These are phyloP conservation scores for Uloborus diversus DNA, from an alignment of 1,140 invertebrate genomes.

Conservation along the genomic window DNA sequence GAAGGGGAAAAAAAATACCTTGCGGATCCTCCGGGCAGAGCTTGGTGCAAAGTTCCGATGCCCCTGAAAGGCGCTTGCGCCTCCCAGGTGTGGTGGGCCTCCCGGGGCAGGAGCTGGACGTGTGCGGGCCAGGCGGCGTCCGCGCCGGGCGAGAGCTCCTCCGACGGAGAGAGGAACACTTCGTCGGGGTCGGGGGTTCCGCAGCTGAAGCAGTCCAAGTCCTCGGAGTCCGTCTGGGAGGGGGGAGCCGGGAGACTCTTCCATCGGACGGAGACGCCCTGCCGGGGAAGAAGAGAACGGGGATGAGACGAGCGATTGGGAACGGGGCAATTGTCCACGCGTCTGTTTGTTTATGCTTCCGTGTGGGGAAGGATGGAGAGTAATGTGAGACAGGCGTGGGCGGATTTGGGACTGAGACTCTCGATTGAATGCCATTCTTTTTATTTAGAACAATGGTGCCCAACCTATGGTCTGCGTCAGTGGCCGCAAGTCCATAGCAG, in stretches of 20 bases:
- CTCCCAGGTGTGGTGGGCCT: background rate
- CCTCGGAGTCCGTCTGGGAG: slow-evolving; percentile 22
- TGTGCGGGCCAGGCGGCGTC: background rate
- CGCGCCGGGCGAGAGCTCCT: slow-evolving; percentile 8
- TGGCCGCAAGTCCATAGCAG: no score
- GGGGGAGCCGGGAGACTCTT: background rate
- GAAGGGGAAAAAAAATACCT: background rate
- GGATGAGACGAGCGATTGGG: no score
- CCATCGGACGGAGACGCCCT: background rate
- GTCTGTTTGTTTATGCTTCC: no score
- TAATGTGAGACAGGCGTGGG: no score
- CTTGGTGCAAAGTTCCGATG: background rate
- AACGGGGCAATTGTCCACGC: no score
- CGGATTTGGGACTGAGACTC: no score
- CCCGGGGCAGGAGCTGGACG: background rate
- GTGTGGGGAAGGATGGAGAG: no score
- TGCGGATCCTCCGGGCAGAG: background rate
- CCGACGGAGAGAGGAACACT: slow-evolving; percentile 26
- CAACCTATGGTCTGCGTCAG: no score
- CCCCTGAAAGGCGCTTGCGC: background rate
- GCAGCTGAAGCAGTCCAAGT: slow-evolving; percentile 33
- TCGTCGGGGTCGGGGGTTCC: slow-evolving; percentile 22
- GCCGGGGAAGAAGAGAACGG: no score
- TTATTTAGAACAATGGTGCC: no score
- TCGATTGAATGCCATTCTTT: no score